These are phyloP conservation scores for Drosophila aff. DNA, from an alignment of 1,140 invertebrate genomes.

Conservation along the genomic window DNA sequence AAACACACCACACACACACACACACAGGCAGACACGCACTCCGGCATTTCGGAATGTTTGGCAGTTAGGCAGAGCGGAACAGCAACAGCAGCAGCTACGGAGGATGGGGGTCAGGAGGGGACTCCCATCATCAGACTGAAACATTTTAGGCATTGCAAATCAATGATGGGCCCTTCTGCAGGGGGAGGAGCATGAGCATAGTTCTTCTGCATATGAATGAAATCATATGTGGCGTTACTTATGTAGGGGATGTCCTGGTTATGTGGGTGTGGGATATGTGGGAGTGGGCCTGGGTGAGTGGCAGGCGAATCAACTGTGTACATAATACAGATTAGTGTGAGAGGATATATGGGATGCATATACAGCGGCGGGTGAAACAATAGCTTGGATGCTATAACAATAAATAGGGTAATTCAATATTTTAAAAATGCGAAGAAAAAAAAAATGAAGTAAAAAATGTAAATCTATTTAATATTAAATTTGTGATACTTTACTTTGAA, in stretches of 20 bases:
- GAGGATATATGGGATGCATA: constrained; percentile 33
- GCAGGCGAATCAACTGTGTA: constrained; percentile 81
- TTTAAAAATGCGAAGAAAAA: not conserved
- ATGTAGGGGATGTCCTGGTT: constrained; percentile 28
- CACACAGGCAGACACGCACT: constrained; percentile 33
- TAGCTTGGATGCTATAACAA: not conserved
- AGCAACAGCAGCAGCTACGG: constrained; percentile 58
- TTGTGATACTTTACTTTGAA: not conserved
- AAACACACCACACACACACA: constrained; percentile 57
- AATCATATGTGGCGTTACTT: constrained; percentile 69
- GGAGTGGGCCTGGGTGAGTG: constrained; percentile 31
- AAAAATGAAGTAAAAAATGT: no score
- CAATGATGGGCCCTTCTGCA: constrained; percentile 54
- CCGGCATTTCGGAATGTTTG: constrained; percentile 64
- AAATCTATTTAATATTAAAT: not conserved
- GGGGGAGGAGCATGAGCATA: constrained; percentile 55
- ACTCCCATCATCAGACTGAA: constrained; percentile 66
- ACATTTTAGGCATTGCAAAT: constrained; percentile 78
- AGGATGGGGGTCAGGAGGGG: constrained; percentile 2
- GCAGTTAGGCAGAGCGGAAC: constrained; percentile 75
- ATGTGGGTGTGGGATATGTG: constrained; percentile 10
- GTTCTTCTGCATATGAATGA: constrained; percentile 73
- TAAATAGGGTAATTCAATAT: not conserved
- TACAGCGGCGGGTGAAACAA: constrained; percentile 16
- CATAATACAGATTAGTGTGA: constrained; percentile 77